Percentiles rank a stretch among this genome's conserved stretches.
These are phyloP conservation scores for Ovis canadensis DNA, from an alignment of 2,113 vertebrate genomes.

Conservation along the genomic window DNA sequence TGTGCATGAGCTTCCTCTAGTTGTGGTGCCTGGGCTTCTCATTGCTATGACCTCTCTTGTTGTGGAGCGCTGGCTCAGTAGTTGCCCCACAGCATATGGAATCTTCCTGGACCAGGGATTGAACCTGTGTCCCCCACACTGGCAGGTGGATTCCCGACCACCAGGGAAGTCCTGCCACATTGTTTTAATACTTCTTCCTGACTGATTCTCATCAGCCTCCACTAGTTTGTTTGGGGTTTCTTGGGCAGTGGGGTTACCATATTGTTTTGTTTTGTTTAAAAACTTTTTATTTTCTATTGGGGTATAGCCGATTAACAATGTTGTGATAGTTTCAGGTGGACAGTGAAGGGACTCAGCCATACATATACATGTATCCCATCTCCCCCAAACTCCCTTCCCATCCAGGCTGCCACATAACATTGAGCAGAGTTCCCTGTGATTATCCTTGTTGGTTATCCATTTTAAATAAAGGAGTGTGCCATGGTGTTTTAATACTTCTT, in stretches of 20 bases:
- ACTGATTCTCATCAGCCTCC: background rate
- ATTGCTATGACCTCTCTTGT: background rate
- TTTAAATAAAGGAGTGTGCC: background rate
- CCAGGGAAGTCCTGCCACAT: background rate
- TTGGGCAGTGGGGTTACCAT: background rate
- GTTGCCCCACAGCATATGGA: background rate
- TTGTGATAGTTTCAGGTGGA: background rate
- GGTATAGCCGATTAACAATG: background rate
- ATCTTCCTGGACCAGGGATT: background rate
- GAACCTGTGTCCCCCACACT: background rate
- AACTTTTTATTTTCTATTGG: background rate
- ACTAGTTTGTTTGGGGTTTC: background rate
- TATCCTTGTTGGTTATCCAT: background rate
- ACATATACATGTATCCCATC: background rate
- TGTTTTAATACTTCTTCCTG: background rate
- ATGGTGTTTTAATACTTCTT: background rate
- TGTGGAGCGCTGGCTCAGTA: background rate
- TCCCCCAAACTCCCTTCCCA: background rate
- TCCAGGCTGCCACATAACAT: background rate
- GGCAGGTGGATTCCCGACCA: background rate
- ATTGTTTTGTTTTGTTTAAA: background rate
- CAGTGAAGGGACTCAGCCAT: background rate
- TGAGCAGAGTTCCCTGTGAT: background rate
- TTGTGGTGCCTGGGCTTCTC: background rate
- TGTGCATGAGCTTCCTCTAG: background rate